A percentile compares a stretch with the other conserved stretches of the same genome.
Evolutionary conservation across 2,113 vertebrate genomes (phyloP).

Genomic region (Equus przewalskii): DNA sequence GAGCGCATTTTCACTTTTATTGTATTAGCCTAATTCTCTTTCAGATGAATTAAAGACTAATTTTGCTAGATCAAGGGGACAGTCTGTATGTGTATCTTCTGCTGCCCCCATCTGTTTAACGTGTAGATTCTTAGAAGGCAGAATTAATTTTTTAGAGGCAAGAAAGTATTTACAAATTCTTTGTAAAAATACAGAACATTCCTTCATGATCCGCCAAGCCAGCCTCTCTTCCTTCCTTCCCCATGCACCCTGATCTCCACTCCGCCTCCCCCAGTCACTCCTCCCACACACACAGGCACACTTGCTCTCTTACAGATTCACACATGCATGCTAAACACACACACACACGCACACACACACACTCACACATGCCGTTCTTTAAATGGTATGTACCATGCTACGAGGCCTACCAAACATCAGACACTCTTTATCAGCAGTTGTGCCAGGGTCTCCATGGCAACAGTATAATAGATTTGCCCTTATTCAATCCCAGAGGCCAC

Average conservation of each 20-base stretch:
- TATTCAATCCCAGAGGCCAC: constrained; percentile 94
- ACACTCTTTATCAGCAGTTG: constrained; percentile 90
- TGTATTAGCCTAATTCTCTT: constrained; percentile 68
- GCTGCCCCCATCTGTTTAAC: constrained; percentile 72
- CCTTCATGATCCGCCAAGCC: constrained; percentile 82
- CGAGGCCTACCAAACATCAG: constrained; percentile 89
- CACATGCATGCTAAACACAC: constrained; percentile 49
- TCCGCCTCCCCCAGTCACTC: constrained; percentile 60
- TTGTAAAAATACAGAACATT: constrained; percentile 83
- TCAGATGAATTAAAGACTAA: constrained; percentile 73
- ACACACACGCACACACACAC: neutral
- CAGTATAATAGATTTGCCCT: constrained; percentile 96
- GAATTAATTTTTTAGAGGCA: constrained; percentile 78
- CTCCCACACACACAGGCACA: constrained; percentile 55
- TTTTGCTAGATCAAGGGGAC: constrained; percentile 46
- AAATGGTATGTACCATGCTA: constrained; percentile 88
- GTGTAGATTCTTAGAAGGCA: constrained; percentile 79
- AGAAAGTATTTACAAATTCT: constrained; percentile 86
- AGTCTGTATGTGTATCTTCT: neutral
- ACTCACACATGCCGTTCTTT: neutral
- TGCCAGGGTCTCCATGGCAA: constrained; percentile 97
- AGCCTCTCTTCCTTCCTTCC: constrained; percentile 60
- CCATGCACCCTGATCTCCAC: neutral
- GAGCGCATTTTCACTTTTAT: constrained; percentile 58
- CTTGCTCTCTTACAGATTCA: constrained; percentile 75